Evolutionary conservation across 1,140 invertebrate genomes (phyloP).

Genomic region (Tetranychus cinnabarinus): DNA sequence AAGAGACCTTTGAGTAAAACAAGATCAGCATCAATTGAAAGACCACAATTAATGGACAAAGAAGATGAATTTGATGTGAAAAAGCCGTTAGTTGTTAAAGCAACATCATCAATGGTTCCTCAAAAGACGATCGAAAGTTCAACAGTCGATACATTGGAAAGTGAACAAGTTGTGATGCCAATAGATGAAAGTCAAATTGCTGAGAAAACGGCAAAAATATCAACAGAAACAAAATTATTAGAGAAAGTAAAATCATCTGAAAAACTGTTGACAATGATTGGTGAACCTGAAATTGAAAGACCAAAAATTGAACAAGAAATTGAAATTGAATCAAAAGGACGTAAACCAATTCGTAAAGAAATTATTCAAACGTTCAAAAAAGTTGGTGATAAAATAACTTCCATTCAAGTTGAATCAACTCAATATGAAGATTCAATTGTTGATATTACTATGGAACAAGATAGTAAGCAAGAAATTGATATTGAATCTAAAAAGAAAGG

Average conservation of each 20-base stretch:
- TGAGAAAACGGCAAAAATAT: too few species aligned
- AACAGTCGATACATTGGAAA: too few species aligned
- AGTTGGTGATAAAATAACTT: not conserved
- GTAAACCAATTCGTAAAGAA: not conserved
- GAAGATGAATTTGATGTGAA: not conserved
- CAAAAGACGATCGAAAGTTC: too few species aligned
- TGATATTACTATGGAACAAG: not conserved
- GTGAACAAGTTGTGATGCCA: too few species aligned
- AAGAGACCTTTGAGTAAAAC: not conserved
- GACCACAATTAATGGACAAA: not conserved
- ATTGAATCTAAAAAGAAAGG: not conserved
- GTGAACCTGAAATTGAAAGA: not conserved
- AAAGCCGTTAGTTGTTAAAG: too few species aligned
- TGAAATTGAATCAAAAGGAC: too few species aligned
- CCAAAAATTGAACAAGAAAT: too few species aligned
- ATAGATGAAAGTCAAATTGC: too few species aligned
- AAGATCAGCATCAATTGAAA: not conserved
- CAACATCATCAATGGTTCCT: too few species aligned
- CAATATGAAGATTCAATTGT: not conserved
- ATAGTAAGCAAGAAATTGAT: not conserved
- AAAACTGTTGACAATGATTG: too few species aligned
- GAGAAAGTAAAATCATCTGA: too few species aligned
- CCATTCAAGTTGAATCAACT: not conserved
- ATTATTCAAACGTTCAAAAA: not conserved
- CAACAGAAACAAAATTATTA: too few species aligned